phyloP scores from a whole-genome alignment of 2,113 vertebrate genomes.

The Onychostruthus taczanowskii region DNA sequence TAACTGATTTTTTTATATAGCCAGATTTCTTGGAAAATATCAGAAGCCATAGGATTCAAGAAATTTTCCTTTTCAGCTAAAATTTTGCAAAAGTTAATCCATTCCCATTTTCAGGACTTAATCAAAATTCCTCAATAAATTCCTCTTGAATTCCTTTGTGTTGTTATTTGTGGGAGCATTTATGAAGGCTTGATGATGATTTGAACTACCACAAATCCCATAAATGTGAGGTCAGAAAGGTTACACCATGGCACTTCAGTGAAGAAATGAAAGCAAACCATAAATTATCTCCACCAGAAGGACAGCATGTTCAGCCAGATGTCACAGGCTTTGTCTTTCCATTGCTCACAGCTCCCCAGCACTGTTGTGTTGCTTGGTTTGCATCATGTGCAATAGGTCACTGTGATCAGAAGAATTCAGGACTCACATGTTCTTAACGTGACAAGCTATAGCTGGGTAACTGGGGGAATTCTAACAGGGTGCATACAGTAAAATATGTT shows the following conservation, averaged over 20 bases:
- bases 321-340: background rate
- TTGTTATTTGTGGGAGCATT: conserved; percentile 46
- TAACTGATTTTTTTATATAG: conserved; percentile 59
- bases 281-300: conserved; percentile 46
- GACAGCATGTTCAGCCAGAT: conserved; percentile 42
- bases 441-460: background rate
- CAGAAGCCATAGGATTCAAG: conserved; percentile 28
- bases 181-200: conserved; percentile 37
- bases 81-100: background rate
- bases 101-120: conserved; percentile 31
- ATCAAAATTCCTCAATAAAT: conserved; percentile 56
- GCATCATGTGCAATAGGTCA: background rate
- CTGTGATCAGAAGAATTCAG: background rate
- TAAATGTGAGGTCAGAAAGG: conserved; percentile 50
- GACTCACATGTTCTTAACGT: background rate
- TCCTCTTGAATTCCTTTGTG: conserved; percentile 22
- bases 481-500: background rate
- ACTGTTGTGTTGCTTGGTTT: background rate
- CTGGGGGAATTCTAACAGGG: background rate
- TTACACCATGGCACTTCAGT: conserved; percentile 9
- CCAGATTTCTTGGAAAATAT: conserved; percentile 47
- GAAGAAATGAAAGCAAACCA: conserved; percentile 62
- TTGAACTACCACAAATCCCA: conserved; percentile 40
- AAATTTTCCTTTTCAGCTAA: conserved; percentile 49
- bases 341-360: background rate